Conservation (phyloP, 2,113 vertebrate species). For the Lucifuga dentata region DNA sequence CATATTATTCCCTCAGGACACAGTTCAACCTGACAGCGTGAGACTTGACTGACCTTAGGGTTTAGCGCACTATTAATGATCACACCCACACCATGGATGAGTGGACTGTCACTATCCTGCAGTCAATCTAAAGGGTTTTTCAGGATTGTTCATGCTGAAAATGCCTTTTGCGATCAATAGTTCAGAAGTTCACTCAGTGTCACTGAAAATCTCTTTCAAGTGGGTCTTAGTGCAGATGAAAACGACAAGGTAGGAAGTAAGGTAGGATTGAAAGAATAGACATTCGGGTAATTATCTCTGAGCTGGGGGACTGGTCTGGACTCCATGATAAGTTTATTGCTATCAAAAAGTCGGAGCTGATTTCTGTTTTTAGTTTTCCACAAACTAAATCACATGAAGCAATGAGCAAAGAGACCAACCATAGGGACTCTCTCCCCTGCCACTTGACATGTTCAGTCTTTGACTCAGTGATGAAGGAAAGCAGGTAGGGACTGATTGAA, state of each 20-base stretch:
- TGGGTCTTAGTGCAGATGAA: slow-evolving; percentile 27
- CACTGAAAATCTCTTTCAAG: slow-evolving; percentile 27
- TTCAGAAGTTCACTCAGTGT: slow-evolving; percentile 34
- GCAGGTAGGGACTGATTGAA: not conserved
- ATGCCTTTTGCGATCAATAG: slow-evolving; percentile 40
- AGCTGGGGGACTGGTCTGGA: slow-evolving; percentile 2
- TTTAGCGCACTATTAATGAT: slow-evolving; percentile 67
- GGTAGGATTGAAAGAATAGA: not conserved
- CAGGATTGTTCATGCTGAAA: slow-evolving; percentile 27
- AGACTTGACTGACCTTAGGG: slow-evolving; percentile 55
- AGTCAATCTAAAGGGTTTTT: slow-evolving; percentile 61
- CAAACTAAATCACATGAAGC: not conserved
- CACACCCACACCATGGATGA: slow-evolving; percentile 23
- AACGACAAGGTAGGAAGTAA: slow-evolving; percentile 20
- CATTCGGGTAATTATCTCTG: not conserved
- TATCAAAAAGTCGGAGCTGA: slow-evolving; percentile 27
- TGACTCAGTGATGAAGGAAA: not conserved
- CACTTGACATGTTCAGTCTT: not conserved
- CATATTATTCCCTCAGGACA: slow-evolving; percentile 56
- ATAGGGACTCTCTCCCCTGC: not conserved
- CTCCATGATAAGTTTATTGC: not conserved
- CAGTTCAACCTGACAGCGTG: slow-evolving; percentile 57
- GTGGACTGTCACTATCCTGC: slow-evolving; percentile 41
- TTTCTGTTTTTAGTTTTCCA: slow-evolving; percentile 38
- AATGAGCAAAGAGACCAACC: slow-evolving; percentile 5